Conservation (phyloP, 2,797 vertebrate genomes). For the Onychomys arenicola region DNA sequence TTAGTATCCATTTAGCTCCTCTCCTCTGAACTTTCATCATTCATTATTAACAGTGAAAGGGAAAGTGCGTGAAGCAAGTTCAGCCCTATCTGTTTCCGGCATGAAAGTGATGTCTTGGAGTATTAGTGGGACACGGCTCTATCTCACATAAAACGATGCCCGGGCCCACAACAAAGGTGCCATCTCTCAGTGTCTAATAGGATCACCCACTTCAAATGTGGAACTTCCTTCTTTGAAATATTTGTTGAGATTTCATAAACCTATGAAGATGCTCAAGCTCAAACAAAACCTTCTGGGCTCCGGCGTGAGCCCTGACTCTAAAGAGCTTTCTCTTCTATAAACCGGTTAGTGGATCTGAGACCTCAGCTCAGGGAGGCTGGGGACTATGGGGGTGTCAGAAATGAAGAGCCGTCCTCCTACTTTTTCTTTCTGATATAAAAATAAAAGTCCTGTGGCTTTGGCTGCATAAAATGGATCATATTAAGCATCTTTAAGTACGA, state of each 20-base stretch:
- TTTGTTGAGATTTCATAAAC: constrained; percentile 88
- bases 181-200: constrained; percentile 85
- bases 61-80: constrained; percentile 86
- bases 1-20: constrained; percentile 85
- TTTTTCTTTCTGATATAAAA: constrained; percentile 86
- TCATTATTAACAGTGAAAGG: constrained; percentile 88
- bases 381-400: neutral
- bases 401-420: constrained; percentile 64
- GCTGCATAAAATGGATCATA: constrained; percentile 89
- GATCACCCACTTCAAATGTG: constrained; percentile 89
- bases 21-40: constrained; percentile 87
- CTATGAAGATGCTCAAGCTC: constrained; percentile 86
- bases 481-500: constrained; percentile 89
- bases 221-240: constrained; percentile 88
- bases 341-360: constrained; percentile 82
- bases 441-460: constrained; percentile 88
- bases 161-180: constrained; percentile 85
- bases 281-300: constrained; percentile 86
- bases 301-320: constrained; percentile 83
- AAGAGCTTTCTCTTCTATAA: constrained; percentile 88
- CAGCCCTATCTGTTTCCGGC: constrained; percentile 82
- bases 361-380: constrained; percentile 70
- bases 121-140: constrained; percentile 85
- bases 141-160: constrained; percentile 84
- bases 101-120: constrained; percentile 87